Evolutionary conservation across 2,888 invertebrate genomes (phyloP), one percentile per base, ranked within the genome.

Genomic region (Tricholauxania praeusta): DNA sequence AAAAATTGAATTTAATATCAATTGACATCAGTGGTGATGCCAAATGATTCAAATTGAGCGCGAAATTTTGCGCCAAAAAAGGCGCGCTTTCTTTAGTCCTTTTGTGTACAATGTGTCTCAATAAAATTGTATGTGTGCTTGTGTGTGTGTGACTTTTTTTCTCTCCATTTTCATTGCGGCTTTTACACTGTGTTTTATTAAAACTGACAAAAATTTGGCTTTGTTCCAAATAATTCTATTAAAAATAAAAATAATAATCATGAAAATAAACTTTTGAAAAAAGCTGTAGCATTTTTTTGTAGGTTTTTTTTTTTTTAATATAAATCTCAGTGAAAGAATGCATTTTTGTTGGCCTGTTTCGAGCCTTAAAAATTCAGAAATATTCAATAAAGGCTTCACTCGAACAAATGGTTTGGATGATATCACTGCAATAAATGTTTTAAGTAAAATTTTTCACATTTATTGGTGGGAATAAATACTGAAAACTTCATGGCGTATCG

Each of bases 191-290:
- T n/a, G 47, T 47, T 62, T 48, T 62, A 62, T 62, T 62, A 62
- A 15, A 39, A 62, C 17, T 17, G 62, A 48, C 62, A 62, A 47
- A 39, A 62, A n/a, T 62, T 62, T 62, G 62, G 62, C 39, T 47
- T n/a, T 39, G 17, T 62, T 62, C 62, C 62, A 62, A 62, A 62
- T n/a, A n/a, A 15, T n/a, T 28, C 5, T 6, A 47, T 47, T 10
- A 32, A 62, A 62, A 47, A 32, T 28, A 17, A 32, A 15, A n/a
- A 55, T 12, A 55, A 55, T 12, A 55, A 10, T 17, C 12, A n/a
- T 5, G 8, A 17, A 5, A 55, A 17, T 55, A 5, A 55, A 22
- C 22, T n/a, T n/a, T 39, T 4, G n/a, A 55, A 12, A 17, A 17
- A 55, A 1, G 55, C 15, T 55, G 15, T 22, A 22, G 14, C 5